These are phyloP conservation scores for Xiphophorus hellerii DNA, from an alignment of 2,113 vertebrate genomes.

Conservation along the genomic window DNA sequence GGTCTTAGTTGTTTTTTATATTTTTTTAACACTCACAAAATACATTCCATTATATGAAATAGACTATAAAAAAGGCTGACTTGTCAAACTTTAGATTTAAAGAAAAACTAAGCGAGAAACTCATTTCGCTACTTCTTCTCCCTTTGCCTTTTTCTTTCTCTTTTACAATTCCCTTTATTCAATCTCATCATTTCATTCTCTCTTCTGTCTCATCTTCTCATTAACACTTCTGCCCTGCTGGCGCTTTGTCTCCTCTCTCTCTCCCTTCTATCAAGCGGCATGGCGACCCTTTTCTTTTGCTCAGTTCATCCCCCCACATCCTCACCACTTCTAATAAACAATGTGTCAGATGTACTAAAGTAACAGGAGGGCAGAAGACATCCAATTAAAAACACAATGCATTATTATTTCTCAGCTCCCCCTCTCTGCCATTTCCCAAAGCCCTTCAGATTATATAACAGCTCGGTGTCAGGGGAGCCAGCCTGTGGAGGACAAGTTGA, in stretches of 20 bases:
- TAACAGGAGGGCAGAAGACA: conserved; percentile 54
- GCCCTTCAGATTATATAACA: conserved; percentile 75
- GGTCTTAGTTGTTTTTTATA: too few relatives aligned
- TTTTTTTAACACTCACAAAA: background rate
- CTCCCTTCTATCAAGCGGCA: conserved; percentile 23
- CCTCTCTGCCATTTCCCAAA: conserved; percentile 39
- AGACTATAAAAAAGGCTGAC: background rate
- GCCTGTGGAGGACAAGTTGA: conserved; percentile 72
- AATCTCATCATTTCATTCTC: conserved; percentile 58
- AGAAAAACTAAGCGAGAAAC: conserved; percentile 28
- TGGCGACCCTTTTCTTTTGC: conserved; percentile 29
- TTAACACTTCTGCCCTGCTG: conserved; percentile 64
- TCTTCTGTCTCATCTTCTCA: conserved; percentile 58
- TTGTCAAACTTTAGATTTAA: background rate
- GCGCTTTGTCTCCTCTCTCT: conserved; percentile 25
- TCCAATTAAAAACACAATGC: conserved; percentile 79
- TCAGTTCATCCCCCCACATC: conserved; percentile 25
- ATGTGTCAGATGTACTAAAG: conserved; percentile 66
- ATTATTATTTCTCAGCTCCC: conserved; percentile 64
- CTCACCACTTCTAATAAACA: conserved; percentile 59
- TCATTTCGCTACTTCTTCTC: conserved; percentile 8
- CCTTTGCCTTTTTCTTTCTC: background rate
- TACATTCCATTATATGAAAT: background rate
- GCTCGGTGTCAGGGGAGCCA: conserved; percentile 68
- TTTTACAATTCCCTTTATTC: conserved; percentile 43